Percentiles rank a stretch among this genome's conserved stretches.
Conservation (phyloP, 2,888 invertebrate species). For the Limulus polyphemus region DNA sequence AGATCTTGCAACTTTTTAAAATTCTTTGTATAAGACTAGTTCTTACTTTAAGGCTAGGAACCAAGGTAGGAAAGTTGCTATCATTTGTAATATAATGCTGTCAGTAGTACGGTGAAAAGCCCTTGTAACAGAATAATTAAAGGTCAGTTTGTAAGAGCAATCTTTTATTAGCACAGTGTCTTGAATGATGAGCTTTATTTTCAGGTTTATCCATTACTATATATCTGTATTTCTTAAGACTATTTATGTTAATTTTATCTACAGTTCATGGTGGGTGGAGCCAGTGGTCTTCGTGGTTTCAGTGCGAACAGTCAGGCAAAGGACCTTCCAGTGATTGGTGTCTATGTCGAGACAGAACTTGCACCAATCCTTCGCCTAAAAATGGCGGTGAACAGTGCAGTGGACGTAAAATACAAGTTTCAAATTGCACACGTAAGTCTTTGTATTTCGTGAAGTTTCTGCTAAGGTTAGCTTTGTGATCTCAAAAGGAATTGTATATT, state of each 20-base stretch:
- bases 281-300: constrained; percentile 68
- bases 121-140: too few species aligned
- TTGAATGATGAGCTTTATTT: neutral
- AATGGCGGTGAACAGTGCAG: constrained; percentile 60
- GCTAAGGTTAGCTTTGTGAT: neutral
- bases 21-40: too few species aligned
- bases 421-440: constrained; percentile 57
- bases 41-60: too few species aligned
- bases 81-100: too few species aligned
- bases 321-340: constrained; percentile 49
- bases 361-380: constrained; percentile 68
- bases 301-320: constrained; percentile 51
- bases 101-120: too few species aligned
- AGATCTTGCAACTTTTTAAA: too few species aligned
- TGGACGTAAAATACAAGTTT: constrained; percentile 48
- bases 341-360: constrained; percentile 61
- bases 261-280: constrained; percentile 73
- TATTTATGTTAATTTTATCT: constrained; percentile 5
- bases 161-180: too few species aligned
- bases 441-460: neutral
- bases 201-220: neutral
- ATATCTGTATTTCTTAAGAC: too few species aligned
- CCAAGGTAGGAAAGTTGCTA: too few species aligned
- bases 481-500: neutral
- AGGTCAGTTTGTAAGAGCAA: too few species aligned